Evolutionary conservation across 2,797 vertebrate genomes (phyloP).

Genomic region (Silurus lanzhouensis): DNA sequence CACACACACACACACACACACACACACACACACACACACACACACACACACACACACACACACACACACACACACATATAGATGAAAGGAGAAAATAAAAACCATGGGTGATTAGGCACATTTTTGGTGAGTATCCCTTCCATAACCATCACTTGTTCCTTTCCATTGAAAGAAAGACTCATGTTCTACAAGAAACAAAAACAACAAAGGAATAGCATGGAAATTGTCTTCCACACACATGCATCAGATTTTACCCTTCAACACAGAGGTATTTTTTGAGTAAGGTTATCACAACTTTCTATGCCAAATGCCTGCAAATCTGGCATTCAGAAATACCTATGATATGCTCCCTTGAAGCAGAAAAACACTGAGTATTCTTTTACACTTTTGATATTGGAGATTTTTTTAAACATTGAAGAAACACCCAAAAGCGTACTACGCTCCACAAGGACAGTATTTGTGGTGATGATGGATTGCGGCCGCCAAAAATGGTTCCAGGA

Average conservation of each 20-base stretch:
- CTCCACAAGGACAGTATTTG: not conserved
- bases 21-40: no score
- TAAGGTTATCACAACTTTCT: not conserved
- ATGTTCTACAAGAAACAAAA: not conserved
- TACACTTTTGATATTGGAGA: not conserved
- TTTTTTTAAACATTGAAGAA: not conserved
- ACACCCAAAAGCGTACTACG: not conserved
- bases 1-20: no score
- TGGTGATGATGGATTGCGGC: not conserved
- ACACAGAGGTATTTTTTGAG: not conserved
- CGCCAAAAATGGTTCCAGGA: not conserved
- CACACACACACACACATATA: not conserved
- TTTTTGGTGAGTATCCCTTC: not conserved
- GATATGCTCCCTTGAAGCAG: slow-evolving; percentile 4
- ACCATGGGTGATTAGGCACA: slow-evolving; percentile 15
- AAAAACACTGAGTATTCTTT: not conserved
- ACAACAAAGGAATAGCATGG: not conserved
- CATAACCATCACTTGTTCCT: not conserved
- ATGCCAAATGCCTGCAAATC: not conserved
- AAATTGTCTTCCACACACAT: not conserved
- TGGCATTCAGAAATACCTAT: not conserved
- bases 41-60: no score
- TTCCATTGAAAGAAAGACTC: slow-evolving; percentile 11
- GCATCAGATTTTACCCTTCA: not conserved
- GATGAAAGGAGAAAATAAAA: slow-evolving; percentile 52